Base-by-base conservation (phyloP, 2,888 invertebrate genomes). In the Palloptera scutellata region DNA sequence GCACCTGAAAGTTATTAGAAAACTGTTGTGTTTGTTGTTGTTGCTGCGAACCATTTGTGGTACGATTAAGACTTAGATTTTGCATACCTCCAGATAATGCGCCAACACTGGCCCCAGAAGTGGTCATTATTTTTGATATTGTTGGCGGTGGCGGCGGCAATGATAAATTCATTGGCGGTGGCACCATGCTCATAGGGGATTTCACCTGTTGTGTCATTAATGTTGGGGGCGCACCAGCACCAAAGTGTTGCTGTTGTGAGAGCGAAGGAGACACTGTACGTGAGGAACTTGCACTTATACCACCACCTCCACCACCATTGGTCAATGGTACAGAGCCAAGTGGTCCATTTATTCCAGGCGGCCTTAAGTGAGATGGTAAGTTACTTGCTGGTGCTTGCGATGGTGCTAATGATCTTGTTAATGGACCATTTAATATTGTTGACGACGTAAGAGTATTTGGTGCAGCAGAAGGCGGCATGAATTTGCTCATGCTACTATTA, bases 251-350 rank as follows among this genome's bases (percentile, higher is more conserved):
- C n/a, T 65, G 72, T 41, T 67, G 70, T 17, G 41, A 40, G 52
- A 65, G 41, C 17, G 72, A 66, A 43, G 70, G 70, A 17, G 71
- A 72, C 57, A 70, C 70, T 30, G 84, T 86, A 59, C 86, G 77
- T 6, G 85, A 85, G 45, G 85, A 86, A 52, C 81, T 79, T 42
- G 78, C 75, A 72, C 85, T 74, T 53, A 63, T 20, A 70, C 70
- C 66, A 66, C 73, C 45, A 15, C 76, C 76, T 55, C 78, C 79
- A 64, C 74, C 81, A 64, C 81, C 83, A 58, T 80, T 80, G 13
- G 75, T 77, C 10, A 76, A 48, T 19, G 61, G 68, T 42, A 43
- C 62, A 1, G 66, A 60, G 41, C 51, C 53, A 11, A 48, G n/a
- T 45, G 76, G 73, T 19, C 78, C 78, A 69, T 78, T 81, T 5